A percentile compares a stretch with the other conserved stretches of the same genome.
Evolutionary conservation across 2,797 vertebrate species (phyloP).

Genomic region (Sarcophilus harrisii): DNA sequence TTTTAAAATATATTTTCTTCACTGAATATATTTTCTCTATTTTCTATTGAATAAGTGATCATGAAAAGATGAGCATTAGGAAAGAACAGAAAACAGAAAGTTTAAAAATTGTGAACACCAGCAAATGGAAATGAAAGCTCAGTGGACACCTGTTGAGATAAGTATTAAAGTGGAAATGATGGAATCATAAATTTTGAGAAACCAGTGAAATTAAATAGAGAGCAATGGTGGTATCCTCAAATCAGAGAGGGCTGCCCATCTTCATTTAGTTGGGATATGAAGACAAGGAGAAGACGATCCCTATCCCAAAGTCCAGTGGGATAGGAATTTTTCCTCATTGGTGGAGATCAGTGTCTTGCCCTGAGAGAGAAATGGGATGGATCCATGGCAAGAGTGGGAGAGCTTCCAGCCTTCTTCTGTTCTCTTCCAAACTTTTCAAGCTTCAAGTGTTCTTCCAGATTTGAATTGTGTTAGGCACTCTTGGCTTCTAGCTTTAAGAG

Average conservation of each 20-base stretch:
- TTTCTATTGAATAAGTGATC: slow-evolving; percentile 53
- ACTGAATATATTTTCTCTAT: too few species aligned
- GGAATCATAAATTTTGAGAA: slow-evolving; percentile 57
- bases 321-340: too few species aligned
- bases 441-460: too few species aligned
- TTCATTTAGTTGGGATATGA: slow-evolving; percentile 29
- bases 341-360: too few species aligned
- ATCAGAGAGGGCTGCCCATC: not conserved
- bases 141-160: slow-evolving; percentile 36
- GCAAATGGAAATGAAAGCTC: slow-evolving; percentile 51
- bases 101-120: not conserved
- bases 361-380: too few species aligned
- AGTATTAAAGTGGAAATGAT: slow-evolving; percentile 63
- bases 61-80: slow-evolving; percentile 54
- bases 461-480: too few species aligned
- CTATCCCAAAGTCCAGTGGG: too few species aligned
- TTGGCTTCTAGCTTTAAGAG: too few species aligned
- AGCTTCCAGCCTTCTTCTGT: too few species aligned
- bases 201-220: slow-evolving; percentile 35
- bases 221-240: not conserved
- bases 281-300: slow-evolving; percentile 10
- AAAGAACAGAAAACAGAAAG: slow-evolving; percentile 34
- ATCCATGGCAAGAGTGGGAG: too few species aligned
- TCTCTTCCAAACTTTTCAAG: too few species aligned
- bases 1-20: slow-evolving; percentile 60